Evolutionary conservation across 2,797 vertebrate species (phyloP), one percentile per base, ranked within the genome.

Genomic region (Aplochiton taeniatus): DNA sequence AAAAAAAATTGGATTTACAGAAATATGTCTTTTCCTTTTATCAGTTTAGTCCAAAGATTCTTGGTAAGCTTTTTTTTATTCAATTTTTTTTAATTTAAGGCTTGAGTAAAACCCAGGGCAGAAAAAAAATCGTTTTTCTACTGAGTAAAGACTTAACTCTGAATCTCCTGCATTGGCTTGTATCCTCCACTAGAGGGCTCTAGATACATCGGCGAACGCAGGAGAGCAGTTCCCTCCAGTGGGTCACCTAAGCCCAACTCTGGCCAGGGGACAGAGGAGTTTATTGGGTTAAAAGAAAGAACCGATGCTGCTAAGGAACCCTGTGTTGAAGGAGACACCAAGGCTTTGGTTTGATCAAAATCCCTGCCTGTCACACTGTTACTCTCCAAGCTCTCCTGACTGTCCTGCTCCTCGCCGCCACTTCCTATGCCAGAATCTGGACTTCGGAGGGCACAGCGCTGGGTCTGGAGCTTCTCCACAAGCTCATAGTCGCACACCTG

Each of bases 141-240:
- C 31, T 31, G 3, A 31, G 31, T 6, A 3, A 6, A 31, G 31
- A 52, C n/a, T 12, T 57, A 73, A 10, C 11, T 61, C 42, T 77
- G 41, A 0, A 83, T 68, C 16, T 76, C 79, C 31, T 65, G 68
- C 7, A 75, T 81, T 13, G 84, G 80, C 84, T 84, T 74, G 9
- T 92, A 92, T 13, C 80, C 89, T 1, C 67, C 87, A 59, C 63
- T 61, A 31, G 80, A 86, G 58, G 86, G 85, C 58, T 84, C 73
- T 4, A 90, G 11, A 2, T 72, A 58, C 18, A 55, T 64, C 41
- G 16, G 46, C 0, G 43, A 1, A 14, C 77, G 41, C 17, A 61
- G 51, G 5, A 59, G 62, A 54, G 54, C 16, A 0, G 47, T 9
- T 1, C 10, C 20, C 14, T 65, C 57, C 9, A 66, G 45, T 1